Base-by-base conservation (phyloP, 2,888 invertebrate species). In the Ischnus inquisitorius region DNA sequence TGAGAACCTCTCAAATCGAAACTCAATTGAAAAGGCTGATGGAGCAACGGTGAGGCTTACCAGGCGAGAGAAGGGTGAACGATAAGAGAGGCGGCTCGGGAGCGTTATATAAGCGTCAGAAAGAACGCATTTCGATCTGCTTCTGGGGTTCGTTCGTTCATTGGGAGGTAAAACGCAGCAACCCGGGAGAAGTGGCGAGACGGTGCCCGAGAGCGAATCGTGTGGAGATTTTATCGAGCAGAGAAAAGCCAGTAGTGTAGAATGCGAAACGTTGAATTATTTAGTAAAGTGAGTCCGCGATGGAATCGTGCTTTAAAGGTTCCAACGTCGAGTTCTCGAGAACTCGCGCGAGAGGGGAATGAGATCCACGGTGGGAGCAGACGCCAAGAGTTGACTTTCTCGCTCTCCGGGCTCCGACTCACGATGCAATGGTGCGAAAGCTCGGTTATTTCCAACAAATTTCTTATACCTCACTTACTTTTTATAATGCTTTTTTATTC, bases 221-320 rank as follows among this genome's bases (percentile, higher is more conserved):
- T 62, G 76, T 76, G 79, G 72, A 79, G 83, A 83, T 79, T 83
- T 83, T 65, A 83, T 83, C 79, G 83, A 76, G 76, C 79, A 51
- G 60, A 51, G 69, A 72, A 76, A 69, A 71, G 51, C 62, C 57
- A 51, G 77, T 39, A 14, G 34, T 16, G 68, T 28, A 75, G 28
- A 69, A 14, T 25, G 75, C 54, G 67, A 76, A 83, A 71, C 76
- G 83, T 83, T 79, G 83, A 83, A 83, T 83, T 83, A 83, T 79
- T 83, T 83, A 83, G 83, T 51, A 79, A 79, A 83, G 79, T 79
- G 79, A 79, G 51, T 79, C 25, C 75, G 79, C 79, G 65, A 68
- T 78, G 78, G 62, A 78, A 68, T 60, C 68, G 57, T 69, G 67
- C 62, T 71, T 71, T 79, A 67, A 79, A 76, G 39, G 65, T 60